Evolutionary conservation across 2,888 invertebrate genomes (phyloP).

Genomic region (Sarcophaga carnaria): DNA sequence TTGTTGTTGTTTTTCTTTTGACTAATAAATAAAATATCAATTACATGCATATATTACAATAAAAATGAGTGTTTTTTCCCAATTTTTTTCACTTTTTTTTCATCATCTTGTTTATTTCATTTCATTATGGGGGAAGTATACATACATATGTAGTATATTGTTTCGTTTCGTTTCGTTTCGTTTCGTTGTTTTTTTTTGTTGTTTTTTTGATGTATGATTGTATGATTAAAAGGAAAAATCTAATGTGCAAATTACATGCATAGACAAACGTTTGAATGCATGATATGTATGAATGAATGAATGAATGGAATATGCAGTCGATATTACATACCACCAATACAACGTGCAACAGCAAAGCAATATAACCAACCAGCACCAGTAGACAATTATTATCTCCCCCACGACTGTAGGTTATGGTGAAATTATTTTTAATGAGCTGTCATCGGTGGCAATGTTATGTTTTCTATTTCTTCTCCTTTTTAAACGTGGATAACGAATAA

Average conservation of each 20-base stretch:
- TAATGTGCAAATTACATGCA: slow-evolving; percentile 26
- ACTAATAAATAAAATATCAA: slow-evolving; percentile 45
- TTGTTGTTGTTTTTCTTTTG: slow-evolving; percentile 44
- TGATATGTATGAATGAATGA: too few species aligned
- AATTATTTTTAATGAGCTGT: slow-evolving; percentile 67
- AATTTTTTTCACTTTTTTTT: background rate
- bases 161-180: too few species aligned
- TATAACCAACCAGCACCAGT: background rate
- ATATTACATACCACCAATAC: background rate
- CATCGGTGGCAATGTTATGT: slow-evolving; percentile 60
- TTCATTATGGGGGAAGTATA: background rate
- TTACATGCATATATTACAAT: slow-evolving; percentile 49
- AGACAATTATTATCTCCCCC: slow-evolving; percentile 55
- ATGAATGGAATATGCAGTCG: too few species aligned
- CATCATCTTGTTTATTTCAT: background rate
- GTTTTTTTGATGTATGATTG: slow-evolving; percentile 23
- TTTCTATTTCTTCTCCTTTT: slow-evolving; percentile 44
- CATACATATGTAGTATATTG: too few species aligned
- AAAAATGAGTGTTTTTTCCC: background rate
- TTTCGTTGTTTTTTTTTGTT: too few species aligned
- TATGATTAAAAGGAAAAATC: slow-evolving; percentile 45
- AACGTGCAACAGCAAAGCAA: background rate
- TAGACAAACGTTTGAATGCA: slow-evolving; percentile 29
- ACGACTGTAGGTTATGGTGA: slow-evolving; percentile 57
- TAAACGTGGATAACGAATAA: slow-evolving; percentile 12